These are phyloP conservation scores for Gavia stellata DNA, from an alignment of 2,113 vertebrate species.

Conservation along the genomic window DNA sequence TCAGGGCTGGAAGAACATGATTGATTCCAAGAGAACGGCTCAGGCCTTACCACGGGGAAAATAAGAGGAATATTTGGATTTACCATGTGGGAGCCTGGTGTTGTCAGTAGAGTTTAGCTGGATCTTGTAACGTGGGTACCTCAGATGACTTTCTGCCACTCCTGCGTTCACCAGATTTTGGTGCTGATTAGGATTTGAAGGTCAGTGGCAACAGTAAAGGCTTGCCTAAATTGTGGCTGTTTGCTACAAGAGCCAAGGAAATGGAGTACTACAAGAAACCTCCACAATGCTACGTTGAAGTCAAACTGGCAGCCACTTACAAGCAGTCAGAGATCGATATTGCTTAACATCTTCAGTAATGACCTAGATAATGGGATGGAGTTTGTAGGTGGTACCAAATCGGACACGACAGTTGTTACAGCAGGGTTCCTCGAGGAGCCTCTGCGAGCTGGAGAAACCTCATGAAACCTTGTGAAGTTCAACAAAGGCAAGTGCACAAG, in stretches of 20 bases:
- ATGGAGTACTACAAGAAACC: not conserved
- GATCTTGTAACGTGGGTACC: not conserved
- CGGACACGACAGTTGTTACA: not conserved
- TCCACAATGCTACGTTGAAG: not conserved
- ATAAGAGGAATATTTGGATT: not conserved
- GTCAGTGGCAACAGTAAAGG: not conserved
- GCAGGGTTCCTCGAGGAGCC: not conserved
- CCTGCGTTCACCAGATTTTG: not conserved
- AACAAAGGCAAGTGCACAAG: not conserved
- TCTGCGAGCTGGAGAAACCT: not conserved
- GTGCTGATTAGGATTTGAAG: not conserved
- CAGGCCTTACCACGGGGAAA: not conserved
- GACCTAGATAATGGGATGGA: not conserved
- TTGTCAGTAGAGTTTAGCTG: not conserved
- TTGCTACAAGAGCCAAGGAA: not conserved
- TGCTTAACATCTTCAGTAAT: not conserved
- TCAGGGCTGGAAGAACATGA: not conserved
- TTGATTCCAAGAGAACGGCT: not conserved
- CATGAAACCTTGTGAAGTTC: not conserved
- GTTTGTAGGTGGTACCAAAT: not conserved
- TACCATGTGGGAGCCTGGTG: not conserved
- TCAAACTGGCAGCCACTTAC: not conserved
- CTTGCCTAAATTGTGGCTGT: not conserved
- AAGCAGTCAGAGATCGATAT: not conserved
- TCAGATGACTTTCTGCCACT: not conserved